Conservation (phyloP, 2,797 vertebrate genomes). For the Acipenser transmontanus region DNA sequence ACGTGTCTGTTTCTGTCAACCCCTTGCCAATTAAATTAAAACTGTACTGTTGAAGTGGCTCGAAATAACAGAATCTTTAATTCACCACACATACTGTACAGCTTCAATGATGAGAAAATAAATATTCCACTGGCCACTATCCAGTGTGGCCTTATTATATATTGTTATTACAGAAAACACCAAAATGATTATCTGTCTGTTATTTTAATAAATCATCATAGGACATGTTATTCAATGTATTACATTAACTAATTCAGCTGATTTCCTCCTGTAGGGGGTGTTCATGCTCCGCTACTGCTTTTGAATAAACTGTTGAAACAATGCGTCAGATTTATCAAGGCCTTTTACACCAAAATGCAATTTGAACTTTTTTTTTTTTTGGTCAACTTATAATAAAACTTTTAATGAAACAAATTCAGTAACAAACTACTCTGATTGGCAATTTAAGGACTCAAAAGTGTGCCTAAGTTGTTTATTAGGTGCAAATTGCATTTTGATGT, state of each 20-base stretch:
- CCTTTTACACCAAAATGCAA: no score
- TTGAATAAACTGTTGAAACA: background rate
- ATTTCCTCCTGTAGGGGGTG: background rate
- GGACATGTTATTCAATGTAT: no score
- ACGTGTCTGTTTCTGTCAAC: background rate
- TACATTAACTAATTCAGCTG: background rate
- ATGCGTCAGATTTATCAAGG: no score
- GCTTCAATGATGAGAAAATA: background rate
- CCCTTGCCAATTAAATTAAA: background rate
- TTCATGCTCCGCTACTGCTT: background rate
- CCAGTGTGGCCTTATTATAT: background rate
- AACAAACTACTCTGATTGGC: no score
- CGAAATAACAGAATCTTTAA: background rate
- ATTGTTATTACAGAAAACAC: no score
- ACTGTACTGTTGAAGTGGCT: background rate
- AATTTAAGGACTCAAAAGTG: no score
- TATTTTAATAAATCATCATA: background rate
- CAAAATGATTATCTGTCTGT: background rate
- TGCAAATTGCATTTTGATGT: no score
- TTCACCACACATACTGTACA: background rate
- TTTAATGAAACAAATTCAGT: no score
- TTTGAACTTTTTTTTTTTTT: no score
- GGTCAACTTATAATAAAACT: no score
- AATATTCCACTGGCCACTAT: background rate
- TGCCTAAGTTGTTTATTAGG: no score